phyloP scores from a whole-genome alignment of 1,140 invertebrate species.

The Mylabris phalerata region DNA sequence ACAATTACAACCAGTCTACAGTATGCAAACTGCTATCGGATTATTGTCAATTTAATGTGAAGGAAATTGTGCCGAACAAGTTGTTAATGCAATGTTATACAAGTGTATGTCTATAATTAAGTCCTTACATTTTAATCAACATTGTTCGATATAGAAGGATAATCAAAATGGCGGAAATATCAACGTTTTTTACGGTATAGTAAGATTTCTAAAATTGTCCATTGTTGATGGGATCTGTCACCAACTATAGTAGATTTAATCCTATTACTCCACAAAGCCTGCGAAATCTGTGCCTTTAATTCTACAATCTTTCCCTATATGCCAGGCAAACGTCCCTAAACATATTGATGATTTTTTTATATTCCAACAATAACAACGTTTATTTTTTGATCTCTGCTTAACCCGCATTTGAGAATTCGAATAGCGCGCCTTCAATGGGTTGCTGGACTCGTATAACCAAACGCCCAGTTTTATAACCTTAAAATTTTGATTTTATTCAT shows the following conservation, averaged over 20 bases:
- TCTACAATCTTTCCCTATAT: constrained; percentile 7
- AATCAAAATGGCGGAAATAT: no score
- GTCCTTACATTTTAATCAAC: constrained; percentile 11
- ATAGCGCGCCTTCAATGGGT: no score
- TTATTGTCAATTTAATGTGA: constrained; percentile 13
- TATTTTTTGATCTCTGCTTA: not conserved
- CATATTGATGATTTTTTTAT: not conserved
- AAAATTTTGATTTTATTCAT: no score
- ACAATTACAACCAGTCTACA: not conserved
- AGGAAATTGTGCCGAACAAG: constrained; percentile 12
- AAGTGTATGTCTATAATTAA: constrained; percentile 13
- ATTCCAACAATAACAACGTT: not conserved
- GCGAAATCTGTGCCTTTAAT: constrained; percentile 4
- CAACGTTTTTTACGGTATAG: not conserved
- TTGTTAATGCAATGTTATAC: constrained; percentile 4
- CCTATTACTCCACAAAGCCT: constrained; percentile 12
- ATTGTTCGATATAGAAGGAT: not conserved
- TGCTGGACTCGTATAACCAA: no score
- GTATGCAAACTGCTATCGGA: constrained; percentile 7
- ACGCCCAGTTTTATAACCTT: no score
- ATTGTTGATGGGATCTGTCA: constrained; percentile 18
- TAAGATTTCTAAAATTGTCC: constrained; percentile 17
- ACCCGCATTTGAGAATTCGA: not conserved
- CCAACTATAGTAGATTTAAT: constrained; percentile 13
- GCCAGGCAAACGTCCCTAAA: not conserved